Percentiles rank a stretch among this genome's conserved stretches.
phyloP scores from a whole-genome alignment of 2,113 vertebrate genomes.

The Colaptes auratus region DNA sequence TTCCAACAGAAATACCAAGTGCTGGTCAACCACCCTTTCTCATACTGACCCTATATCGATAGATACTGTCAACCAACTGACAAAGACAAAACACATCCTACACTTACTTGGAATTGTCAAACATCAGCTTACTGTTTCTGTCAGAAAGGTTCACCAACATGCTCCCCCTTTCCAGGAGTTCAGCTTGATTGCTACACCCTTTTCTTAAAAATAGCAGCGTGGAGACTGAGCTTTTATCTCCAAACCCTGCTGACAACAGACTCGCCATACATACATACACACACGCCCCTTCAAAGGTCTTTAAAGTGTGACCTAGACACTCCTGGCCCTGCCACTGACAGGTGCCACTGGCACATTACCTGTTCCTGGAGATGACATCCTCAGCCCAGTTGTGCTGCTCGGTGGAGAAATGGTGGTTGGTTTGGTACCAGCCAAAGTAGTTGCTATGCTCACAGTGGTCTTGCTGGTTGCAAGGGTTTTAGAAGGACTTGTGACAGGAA shows the following conservation, averaged over 20 bases:
- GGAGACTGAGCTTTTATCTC: not conserved
- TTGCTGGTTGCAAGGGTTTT: constrained; percentile 5
- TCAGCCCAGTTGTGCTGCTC: not conserved
- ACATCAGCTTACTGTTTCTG: not conserved
- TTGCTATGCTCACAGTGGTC: constrained; percentile 1
- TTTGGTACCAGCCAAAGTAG: constrained; percentile 9
- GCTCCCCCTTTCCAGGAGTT: not conserved
- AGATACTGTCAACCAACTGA: rapidly evolving
- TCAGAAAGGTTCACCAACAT: not conserved
- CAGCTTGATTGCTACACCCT: not conserved
- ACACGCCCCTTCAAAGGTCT: not conserved
- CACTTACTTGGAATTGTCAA: not conserved
- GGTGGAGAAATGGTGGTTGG: not conserved
- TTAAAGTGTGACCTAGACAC: not conserved
- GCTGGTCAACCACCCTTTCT: not conserved
- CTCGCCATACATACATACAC: not conserved
- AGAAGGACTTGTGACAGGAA: not conserved
- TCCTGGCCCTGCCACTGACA: not conserved
- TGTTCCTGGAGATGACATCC: not conserved
- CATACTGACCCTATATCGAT: rapidly evolving
- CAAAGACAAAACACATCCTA: not conserved
- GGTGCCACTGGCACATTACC: constrained; percentile 34
- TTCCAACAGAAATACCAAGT: not conserved
- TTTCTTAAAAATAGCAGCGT: not conserved
- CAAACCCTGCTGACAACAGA: not conserved